Percentiles rank a stretch among this genome's conserved stretches.
Evolutionary conservation across 2,113 vertebrate genomes (phyloP).

Genomic region (Cryptomyrus ogoouensis): DNA sequence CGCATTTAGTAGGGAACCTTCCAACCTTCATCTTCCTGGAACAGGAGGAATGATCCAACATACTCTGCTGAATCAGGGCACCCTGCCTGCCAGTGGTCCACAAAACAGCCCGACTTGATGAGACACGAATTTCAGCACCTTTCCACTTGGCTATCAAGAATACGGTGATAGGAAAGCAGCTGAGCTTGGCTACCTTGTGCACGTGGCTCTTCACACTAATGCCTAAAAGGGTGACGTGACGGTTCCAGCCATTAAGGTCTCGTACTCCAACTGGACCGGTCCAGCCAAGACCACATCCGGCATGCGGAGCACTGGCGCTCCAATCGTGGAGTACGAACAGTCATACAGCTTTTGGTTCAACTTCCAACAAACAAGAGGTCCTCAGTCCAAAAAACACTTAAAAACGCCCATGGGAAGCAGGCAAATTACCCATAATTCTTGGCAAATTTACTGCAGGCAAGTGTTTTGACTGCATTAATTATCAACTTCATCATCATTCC

Average conservation of each 20-base stretch:
- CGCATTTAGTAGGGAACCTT: background rate
- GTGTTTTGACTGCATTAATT: background rate
- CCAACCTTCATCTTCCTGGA: background rate
- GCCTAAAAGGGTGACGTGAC: background rate
- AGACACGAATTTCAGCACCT: background rate
- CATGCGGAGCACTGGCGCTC: background rate
- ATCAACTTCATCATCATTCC: slow-evolving; percentile 1
- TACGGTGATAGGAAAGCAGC: background rate
- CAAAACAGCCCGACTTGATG: background rate
- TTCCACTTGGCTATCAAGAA: background rate
- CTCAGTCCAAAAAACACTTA: background rate
- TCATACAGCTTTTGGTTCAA: background rate
- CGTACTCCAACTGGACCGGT: background rate
- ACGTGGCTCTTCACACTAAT: background rate
- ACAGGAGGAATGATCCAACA: background rate
- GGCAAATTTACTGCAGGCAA: background rate
- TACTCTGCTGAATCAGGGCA: background rate
- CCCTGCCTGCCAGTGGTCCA: background rate
- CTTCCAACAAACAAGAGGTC: background rate
- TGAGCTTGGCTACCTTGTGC: background rate
- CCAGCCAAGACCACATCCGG: background rate
- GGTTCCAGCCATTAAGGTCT: background rate
- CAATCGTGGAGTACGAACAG: background rate
- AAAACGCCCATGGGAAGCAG: background rate
- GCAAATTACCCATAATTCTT: background rate